Base-by-base conservation (phyloP, 2,113 vertebrate genomes). In the Stegastes partitus region DNA sequence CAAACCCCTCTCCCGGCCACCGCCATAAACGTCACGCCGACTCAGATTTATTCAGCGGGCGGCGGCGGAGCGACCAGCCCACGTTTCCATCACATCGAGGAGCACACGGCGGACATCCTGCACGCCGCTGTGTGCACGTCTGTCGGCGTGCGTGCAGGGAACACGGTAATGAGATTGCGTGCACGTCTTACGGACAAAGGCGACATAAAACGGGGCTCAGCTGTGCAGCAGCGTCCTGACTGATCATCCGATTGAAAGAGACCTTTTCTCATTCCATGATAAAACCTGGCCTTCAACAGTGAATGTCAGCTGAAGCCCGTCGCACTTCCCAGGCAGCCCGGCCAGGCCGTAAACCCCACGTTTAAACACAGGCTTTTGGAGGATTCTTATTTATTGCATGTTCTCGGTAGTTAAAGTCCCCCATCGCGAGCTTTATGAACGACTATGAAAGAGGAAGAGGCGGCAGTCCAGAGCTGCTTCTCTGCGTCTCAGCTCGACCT, bases 151-250 rank as follows among this genome's bases (percentile, higher is more conserved):
- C 78, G 53, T 73, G 75, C 16, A 12, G 39, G 14, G 39, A 3
- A 15, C 12, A 7, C 63, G 57, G 28, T 84, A 84, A 87, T 80
- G 85, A 61, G 75, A 86, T 84, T 89, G 76, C 59, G 58, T 56
- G 80, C 66, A 75, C 77, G 71, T 75, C 77, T 44, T 34, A 15
- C 51, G 64, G 82, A 77, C 61, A 81, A 70, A 71, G 68, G 74
- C 70, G 22, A 78, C 69, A 87, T 84, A 74, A 90, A 83, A 83
- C 8, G 73, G 85, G 87, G 87, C 89, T 88, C 93, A 92, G 93
- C 89, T 92, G 92, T 86, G 77, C 79, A 58, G 62, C 74, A 58
- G 80, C 5, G 58, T 64, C 79, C 82, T 81, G 81, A 91, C 79
- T 75, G 82, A 87, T 93, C 90, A 89, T 76, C 82, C 87, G 58